These are phyloP conservation scores for Phyllotreta striolata DNA, from an alignment of 2,888 invertebrate genomes.

Conservation along the genomic window DNA sequence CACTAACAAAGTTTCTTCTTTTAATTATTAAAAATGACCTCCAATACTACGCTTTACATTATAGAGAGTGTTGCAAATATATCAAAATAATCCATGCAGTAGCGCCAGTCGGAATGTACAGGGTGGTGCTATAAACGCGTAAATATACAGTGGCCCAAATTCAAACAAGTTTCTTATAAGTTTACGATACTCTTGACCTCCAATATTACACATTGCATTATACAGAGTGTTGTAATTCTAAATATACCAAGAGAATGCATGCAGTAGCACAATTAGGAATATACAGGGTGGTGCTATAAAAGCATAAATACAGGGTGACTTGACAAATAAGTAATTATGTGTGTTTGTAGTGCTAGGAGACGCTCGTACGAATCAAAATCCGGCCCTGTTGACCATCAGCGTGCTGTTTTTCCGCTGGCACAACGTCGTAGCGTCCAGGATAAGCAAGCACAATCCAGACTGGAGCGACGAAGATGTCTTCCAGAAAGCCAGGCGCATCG, in stretches of 20 bases:
- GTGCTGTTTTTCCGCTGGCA: constrained; percentile 96
- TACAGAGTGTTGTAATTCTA: no score
- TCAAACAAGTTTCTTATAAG: no score
- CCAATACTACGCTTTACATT: neutral
- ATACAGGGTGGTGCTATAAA: no score
- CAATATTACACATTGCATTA: neutral
- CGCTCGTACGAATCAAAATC: constrained; percentile 96
- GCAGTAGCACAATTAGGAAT: no score
- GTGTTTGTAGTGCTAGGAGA: constrained; percentile 89
- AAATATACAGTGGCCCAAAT: constrained; percentile 2
- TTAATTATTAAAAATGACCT: constrained; percentile 1
- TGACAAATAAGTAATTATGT: constrained; percentile 3
- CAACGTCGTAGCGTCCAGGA: constrained; percentile 85
- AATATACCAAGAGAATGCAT: no score
- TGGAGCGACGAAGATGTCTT: constrained; percentile 96
- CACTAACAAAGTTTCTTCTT: no score
- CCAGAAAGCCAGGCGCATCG: constrained; percentile 86
- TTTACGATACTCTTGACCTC: no score
- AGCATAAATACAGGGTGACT: constrained; percentile 8
- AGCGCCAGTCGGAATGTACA: no score
- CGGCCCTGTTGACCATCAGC: constrained; percentile 91
- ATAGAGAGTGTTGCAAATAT: no score
- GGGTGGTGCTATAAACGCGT: no score
- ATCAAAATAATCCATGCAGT: no score
- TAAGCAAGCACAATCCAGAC: constrained; percentile 79